Evolutionary conservation across 2,113 vertebrate species (phyloP), one percentile per base, ranked within the genome.

Genomic region (Ictidomys tridecemlineatus): DNA sequence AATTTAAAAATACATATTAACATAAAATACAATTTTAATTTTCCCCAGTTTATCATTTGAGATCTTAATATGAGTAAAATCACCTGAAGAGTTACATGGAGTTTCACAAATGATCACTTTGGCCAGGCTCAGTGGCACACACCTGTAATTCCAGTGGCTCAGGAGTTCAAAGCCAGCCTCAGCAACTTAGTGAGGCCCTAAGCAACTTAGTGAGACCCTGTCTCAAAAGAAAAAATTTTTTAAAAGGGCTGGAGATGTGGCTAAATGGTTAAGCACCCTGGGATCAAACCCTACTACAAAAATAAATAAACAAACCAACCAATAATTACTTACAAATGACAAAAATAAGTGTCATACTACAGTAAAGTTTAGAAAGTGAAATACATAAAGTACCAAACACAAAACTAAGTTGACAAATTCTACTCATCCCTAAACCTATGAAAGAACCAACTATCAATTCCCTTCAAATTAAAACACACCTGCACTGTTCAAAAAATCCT

Each of bases 1-100:
- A 92, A 69, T 24, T 84, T 91, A 45, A 86, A 96, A 69, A 63
- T 42, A 82, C 3, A 45, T 80, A 70, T 76, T 58, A 92, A 89
- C 39, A 94, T 58, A 91, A 95, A 96, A 90, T 67, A 77, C 1
- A 96, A 73, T 95, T 92, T n/a, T 34, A 93, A 32, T 70, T 92
- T 91, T 30, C 18, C 37, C 65, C 10, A 74, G 58, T 16, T 82
- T 92, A 51, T 37, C 94, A 86, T 26, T 70, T 83, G 34, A 86
- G 48, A 93, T 83, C 88, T 24, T 74, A 20, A 61, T 82, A 37
- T 79, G 28, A 85, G 70, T 72, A 94, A 88, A 70, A 72, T 58
- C 28, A 95, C 48, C 12, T 93, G 56, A 73, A 86, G 20, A 58
- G 32, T 87, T 93, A 45, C 5, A 89, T 14, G 4, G 8, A 2